phyloP scores from a whole-genome alignment of 2,888 invertebrate species.

The Empis livida region DNA sequence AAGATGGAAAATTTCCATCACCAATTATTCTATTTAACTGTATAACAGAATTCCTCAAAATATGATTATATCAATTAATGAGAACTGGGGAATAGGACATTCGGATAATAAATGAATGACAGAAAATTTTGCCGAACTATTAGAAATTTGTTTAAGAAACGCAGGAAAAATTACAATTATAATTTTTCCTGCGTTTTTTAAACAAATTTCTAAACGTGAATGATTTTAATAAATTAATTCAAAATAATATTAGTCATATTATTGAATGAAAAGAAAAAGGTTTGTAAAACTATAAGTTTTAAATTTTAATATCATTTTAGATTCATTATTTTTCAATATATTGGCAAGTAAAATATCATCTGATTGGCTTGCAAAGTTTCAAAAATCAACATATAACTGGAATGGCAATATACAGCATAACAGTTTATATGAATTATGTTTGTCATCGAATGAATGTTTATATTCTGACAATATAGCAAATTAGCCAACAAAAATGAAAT shows the following conservation, averaged over 20 bases:
- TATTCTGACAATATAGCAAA: too few relatives aligned
- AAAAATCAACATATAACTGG: too few relatives aligned
- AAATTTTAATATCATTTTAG: not conserved
- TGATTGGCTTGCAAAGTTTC: too few relatives aligned
- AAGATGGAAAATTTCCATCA: not conserved
- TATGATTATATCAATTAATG: not conserved
- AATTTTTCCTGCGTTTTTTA: not conserved
- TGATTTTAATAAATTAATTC: not conserved
- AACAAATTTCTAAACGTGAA: not conserved
- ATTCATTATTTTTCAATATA: not conserved
- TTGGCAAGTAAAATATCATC: not conserved
- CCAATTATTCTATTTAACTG: not conserved
- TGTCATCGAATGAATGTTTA: too few relatives aligned
- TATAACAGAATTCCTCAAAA: slow-evolving; percentile 1
- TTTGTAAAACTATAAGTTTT: not conserved
- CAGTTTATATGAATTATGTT: too few relatives aligned
- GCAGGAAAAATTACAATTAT: not conserved
- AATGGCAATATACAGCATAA: too few relatives aligned
- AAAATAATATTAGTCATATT: not conserved
- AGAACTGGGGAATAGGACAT: slow-evolving; percentile 26
- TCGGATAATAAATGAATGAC: slow-evolving; percentile 34
- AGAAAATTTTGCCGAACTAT: not conserved
- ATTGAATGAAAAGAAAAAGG: not conserved
- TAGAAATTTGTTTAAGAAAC: not conserved
- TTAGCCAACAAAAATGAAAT: too few relatives aligned